Evolutionary conservation across 2,113 vertebrate genomes (phyloP), one percentile per base, ranked within the genome.

Genomic region (Hiodon tergisus): DNA sequence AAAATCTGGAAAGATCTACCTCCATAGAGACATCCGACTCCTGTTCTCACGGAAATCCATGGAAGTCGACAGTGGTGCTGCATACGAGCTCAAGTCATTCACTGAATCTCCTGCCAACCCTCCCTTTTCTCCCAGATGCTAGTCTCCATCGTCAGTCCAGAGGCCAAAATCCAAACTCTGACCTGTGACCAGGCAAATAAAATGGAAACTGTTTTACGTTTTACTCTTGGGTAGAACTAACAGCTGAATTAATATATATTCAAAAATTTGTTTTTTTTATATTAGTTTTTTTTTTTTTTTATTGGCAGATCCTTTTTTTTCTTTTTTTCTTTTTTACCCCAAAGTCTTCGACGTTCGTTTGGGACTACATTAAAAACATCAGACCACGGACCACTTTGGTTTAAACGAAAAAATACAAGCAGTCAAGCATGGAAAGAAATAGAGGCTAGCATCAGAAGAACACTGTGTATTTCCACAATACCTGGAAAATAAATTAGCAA

Each of bases 1-100:
- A 17, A 99, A 96, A 92, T 99, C 97, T 94, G 95, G 97, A 87
- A 99, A 99, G 95, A 95, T 99, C 95, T 99, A 99, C 97, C 97
- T 99, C 95, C 96, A 99, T 81, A 92, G 95, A 91, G 97, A 99
- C 86, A 94, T 99, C 82, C 93, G 96, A 79, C 94, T 99, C 86
- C 92, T 99, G 59, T 99, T 99, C 87, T 99, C 97, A 83, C 94
- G 97, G 82, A 99, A 98, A 91, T 99, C 97, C 81, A 99, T 98
- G 97, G 97, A 99, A 95, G 97, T 99, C 82, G 97, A 99, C 84
- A 98, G 97, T 4, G 97, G 97, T 88, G 97, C 97, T 90, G 97
- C 97, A 57, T 99, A 99, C 1, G 97, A 99, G 90, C 95, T 99
- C 81, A 98, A 98, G 89, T 98, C 96, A 77, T 98, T 95, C 89